These are phyloP conservation scores for Parotia lawesii DNA, from an alignment of 2,113 vertebrate genomes.

Conservation along the genomic window DNA sequence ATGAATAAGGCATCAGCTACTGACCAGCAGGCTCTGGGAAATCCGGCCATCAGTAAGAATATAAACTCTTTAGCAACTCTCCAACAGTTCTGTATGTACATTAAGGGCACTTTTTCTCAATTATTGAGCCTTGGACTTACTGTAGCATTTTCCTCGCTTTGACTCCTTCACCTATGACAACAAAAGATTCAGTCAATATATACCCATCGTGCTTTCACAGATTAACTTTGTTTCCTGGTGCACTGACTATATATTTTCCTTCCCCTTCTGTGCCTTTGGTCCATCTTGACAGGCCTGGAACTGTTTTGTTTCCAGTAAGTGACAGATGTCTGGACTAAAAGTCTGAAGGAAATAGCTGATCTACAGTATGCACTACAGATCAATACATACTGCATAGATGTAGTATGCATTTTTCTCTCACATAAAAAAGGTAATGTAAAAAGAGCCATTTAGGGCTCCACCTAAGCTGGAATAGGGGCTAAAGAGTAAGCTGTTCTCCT, in stretches of 20 bases:
- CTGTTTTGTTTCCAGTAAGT: background rate
- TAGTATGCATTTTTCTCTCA: background rate
- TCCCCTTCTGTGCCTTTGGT: background rate
- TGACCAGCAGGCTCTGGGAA: background rate
- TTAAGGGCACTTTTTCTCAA: background rate
- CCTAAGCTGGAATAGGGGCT: background rate
- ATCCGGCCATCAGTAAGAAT: background rate
- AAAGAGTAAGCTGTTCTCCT: background rate
- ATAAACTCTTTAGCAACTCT: background rate
- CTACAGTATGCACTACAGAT: background rate
- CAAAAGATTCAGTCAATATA: background rate
- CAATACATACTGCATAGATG: background rate
- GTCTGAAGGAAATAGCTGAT: background rate
- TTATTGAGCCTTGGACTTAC: background rate
- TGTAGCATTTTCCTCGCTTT: background rate
- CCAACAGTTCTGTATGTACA: no score
- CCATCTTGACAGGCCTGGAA: background rate
- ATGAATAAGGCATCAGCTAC: background rate
- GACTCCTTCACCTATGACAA: background rate
- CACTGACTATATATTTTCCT: background rate
- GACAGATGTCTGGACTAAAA: background rate
- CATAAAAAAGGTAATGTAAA: background rate
- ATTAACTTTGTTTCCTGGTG: background rate
- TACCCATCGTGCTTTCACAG: background rate
- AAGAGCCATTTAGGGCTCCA: background rate